phyloP scores from a whole-genome alignment of 2,113 vertebrate genomes.

The Sclerurus mexicanus region DNA sequence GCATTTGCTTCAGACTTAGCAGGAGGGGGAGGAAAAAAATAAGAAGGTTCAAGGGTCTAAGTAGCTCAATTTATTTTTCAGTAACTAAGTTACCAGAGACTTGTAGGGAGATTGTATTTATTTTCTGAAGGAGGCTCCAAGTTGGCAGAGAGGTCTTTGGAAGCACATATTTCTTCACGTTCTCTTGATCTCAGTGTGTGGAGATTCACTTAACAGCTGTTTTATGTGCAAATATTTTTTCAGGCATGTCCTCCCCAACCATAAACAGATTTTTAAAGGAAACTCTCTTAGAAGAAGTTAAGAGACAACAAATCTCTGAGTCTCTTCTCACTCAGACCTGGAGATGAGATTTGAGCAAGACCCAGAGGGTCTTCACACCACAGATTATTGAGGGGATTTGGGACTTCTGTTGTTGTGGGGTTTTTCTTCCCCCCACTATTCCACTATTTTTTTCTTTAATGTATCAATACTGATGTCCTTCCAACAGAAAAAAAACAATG shows the following conservation, averaged over 20 bases:
- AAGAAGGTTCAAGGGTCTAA: slow-evolving; percentile 72
- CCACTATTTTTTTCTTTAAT: not conserved
- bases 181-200: slow-evolving; percentile 80
- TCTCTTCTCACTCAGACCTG: slow-evolving; percentile 2
- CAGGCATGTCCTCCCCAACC: slow-evolving; percentile 81
- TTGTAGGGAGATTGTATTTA: slow-evolving; percentile 75
- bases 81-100: slow-evolving; percentile 80
- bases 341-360: not conserved
- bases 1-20: slow-evolving; percentile 19
- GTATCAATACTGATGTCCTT: not conserved
- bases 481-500: not conserved
- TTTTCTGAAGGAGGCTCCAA: slow-evolving; percentile 77
- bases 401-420: not conserved
- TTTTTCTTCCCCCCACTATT: fast-evolving
- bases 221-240: slow-evolving; percentile 84
- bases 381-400: fast-evolving
- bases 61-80: slow-evolving; percentile 80
- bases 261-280: slow-evolving; percentile 74
- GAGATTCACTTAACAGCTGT: slow-evolving; percentile 81
- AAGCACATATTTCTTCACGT: slow-evolving; percentile 83
- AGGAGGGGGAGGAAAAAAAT: not conserved
- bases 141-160: slow-evolving; percentile 76
- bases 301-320: slow-evolving; percentile 46
- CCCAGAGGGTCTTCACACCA: not conserved
- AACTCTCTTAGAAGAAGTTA: slow-evolving; percentile 57